A percentile compares a stretch with the other conserved stretches of the same genome.
Evolutionary conservation across 2,113 vertebrate genomes (phyloP).

Genomic region (Patagioenas fasciata): DNA sequence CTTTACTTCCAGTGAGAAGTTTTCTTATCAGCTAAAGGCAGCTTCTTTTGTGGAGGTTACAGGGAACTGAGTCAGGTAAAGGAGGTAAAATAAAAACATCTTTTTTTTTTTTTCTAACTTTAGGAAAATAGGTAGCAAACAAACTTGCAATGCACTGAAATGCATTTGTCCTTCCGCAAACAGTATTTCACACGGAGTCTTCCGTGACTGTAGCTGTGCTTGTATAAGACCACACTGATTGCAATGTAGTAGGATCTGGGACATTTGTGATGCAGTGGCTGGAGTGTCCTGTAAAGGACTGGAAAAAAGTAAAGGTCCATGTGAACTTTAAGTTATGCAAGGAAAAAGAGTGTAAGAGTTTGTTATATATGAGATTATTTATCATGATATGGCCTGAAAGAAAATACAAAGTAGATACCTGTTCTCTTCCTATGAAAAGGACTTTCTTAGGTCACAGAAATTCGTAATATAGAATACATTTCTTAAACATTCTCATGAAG

Average conservation of each 20-base stretch:
- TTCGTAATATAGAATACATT: not conserved
- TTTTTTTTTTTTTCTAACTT: not conserved
- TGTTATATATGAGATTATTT: not conserved
- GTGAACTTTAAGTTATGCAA: not conserved
- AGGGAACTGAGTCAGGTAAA: not conserved
- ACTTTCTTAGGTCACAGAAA: not conserved
- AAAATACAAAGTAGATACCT: not conserved
- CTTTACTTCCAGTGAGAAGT: not conserved
- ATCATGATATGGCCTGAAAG: not conserved
- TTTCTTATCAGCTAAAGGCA: not conserved
- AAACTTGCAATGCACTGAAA: not conserved
- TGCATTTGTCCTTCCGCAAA: not conserved
- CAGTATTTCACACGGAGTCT: not conserved
- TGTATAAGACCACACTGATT: not conserved
- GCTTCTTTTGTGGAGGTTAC: not conserved
- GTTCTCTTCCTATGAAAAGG: not conserved
- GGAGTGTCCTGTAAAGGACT: not conserved
- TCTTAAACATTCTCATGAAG: not conserved
- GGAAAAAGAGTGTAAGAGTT: not conserved
- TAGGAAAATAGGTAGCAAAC: not conserved
- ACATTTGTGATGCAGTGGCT: not conserved
- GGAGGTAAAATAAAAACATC: not conserved
- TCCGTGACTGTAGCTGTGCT: not conserved
- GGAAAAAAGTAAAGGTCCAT: not conserved
- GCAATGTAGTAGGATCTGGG: not conserved